Base-by-base conservation (phyloP, 2,113 vertebrate species). In the Lepus europaeus region DNA sequence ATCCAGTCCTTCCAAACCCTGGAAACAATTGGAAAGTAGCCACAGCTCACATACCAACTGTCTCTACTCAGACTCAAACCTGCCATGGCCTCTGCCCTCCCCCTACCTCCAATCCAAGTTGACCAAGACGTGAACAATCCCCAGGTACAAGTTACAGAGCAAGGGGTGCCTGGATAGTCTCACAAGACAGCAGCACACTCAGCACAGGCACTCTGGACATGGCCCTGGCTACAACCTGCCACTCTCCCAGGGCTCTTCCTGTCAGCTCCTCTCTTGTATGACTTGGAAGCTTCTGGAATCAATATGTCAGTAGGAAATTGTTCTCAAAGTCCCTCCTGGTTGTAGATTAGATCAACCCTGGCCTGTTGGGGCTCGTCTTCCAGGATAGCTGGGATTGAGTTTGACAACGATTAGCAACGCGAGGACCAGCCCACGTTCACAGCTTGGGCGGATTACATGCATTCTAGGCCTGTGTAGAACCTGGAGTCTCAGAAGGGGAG, bases 261-360 rank as follows among this genome's bases (percentile, higher is more conserved):
- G 95, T 97, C 97, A 96, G 51, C 96, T 93, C 94, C 94, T 93
- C 88, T 96, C 85, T 51, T 89, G 93, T 87, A 96, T 94, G 88
- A 97, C 95, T 96, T 98, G 96, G 97, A 98, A 97, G 94, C 66
- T 96, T 74, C 85, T 96, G 79, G 85, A 97, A 98, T 97, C 93
- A 91, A 96, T 94, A 96, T 95, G 89, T 97, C 96, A 97, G 90
- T 87, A 97, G 97, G 96, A 98, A 98, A 98, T 90, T 78, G 93
- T 93, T 97, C 96, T 97, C 97, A 97, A 97, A 96, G 94, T 96
- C 95, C 96, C 94, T 97, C 95, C 94, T 97, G 93, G 97, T 97
- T 97, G 95, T 94, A 91, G 97, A 98, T 97, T 97, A 98, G 95
- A 93, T 97, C 97, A 97, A 76, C 83, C 96, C 94, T 53, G 73